A percentile compares a stretch with the other conserved stretches of the same genome.
Evolutionary conservation across 2,888 invertebrate genomes (phyloP).

Genomic region (Protula sp.): DNA sequence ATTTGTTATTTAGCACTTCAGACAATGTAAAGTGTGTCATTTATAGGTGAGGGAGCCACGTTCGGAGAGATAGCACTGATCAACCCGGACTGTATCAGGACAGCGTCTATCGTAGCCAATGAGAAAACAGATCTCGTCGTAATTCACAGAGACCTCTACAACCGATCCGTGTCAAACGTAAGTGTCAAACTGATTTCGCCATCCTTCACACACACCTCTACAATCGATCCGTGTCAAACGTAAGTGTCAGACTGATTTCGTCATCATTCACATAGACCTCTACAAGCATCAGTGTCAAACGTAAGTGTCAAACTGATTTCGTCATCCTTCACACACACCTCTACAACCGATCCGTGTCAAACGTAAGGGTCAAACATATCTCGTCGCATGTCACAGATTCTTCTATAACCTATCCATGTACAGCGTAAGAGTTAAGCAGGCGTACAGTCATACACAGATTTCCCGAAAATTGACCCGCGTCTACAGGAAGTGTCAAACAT

Average conservation of each 20-base stretch:
- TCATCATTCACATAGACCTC: constrained; percentile 47
- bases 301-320: too few species aligned
- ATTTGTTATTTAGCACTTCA: too few species aligned
- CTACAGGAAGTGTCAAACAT: constrained; percentile 5
- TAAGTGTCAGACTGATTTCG: constrained; percentile 41
- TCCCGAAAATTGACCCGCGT: neutral
- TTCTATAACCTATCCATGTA: constrained; percentile 41
- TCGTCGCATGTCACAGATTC: constrained; percentile 45
- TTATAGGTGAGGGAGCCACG: constrained; percentile 41
- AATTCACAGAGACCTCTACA: constrained; percentile 46
- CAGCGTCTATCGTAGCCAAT: constrained; percentile 50
- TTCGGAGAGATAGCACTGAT: constrained; percentile 52
- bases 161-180: constrained; percentile 31
- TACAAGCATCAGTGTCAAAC: constrained; percentile 35
- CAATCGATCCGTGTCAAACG: constrained; percentile 7
- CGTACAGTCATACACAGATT: neutral
- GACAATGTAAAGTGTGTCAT: too few species aligned
- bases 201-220: neutral
- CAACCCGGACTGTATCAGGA: constrained; percentile 46
- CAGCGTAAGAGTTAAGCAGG: too few species aligned
- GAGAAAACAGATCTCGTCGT: constrained; percentile 45
- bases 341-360: constrained; percentile 6
- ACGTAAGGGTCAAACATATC: constrained; percentile 35
- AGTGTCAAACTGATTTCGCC: too few species aligned
- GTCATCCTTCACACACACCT: neutral